phyloP scores from a whole-genome alignment of 2,113 vertebrate genomes.

The Cnemophilus loriae region DNA sequence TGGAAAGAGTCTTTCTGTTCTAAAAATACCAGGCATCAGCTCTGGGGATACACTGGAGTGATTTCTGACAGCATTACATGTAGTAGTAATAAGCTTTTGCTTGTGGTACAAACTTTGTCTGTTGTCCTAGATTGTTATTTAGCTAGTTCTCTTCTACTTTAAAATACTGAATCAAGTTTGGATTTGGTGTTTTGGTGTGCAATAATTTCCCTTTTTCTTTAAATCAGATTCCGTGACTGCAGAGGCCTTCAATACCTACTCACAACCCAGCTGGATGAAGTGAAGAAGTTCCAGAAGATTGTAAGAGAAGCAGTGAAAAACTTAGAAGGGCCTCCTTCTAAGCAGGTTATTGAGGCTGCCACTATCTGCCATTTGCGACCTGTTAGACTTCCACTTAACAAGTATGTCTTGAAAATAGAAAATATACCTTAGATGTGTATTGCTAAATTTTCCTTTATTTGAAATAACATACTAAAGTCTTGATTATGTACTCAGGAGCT shows the following conservation, averaged over 20 bases:
- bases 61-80: neutral
- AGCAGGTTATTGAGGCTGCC: conserved; percentile 88
- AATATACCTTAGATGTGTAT: neutral
- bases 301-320: conserved; percentile 90
- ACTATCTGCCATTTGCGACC: conserved; percentile 92
- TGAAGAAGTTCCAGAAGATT: conserved; percentile 88
- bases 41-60: neutral
- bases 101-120: neutral
- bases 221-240: conserved; percentile 86
- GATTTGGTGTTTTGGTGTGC: neutral
- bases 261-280: conserved; percentile 87
- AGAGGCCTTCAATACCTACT: conserved; percentile 90
- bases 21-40: neutral
- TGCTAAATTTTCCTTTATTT: neutral
- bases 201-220: neutral
- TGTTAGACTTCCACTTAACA: conserved; percentile 89
- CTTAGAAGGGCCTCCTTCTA: conserved; percentile 88
- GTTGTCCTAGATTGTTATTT: neutral
- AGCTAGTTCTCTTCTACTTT: neutral
- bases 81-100: neutral
- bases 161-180: neutral
- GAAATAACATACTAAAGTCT: neutral
- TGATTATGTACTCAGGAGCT: neutral
- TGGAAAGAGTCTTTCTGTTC: neutral
- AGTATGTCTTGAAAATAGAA: conserved; percentile 72